Conservation (phyloP, 2,113 vertebrate species). For the Toxotes chatareus region DNA sequence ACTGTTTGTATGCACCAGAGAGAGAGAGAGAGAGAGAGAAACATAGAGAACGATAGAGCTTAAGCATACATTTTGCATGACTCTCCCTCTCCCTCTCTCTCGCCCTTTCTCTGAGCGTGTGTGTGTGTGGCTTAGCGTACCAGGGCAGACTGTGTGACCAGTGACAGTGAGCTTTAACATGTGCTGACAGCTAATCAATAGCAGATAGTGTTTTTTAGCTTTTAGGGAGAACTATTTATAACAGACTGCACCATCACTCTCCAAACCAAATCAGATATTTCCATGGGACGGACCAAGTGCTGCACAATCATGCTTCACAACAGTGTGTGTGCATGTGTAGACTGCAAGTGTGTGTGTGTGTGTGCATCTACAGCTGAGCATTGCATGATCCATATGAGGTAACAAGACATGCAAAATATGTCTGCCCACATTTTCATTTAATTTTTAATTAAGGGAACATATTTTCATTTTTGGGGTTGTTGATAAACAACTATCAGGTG, state of each 20-base stretch:
- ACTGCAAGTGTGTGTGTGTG: not conserved
- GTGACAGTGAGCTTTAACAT: constrained; percentile 74
- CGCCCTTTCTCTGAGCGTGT: constrained; percentile 8
- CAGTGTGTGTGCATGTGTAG: not conserved
- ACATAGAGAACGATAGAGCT: constrained; percentile 3
- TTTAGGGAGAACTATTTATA: constrained; percentile 82
- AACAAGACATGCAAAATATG: not conserved
- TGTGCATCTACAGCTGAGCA: not conserved
- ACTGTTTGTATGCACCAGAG: not conserved
- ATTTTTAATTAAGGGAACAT: not conserved
- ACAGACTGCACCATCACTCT: constrained; percentile 66
- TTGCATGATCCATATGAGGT: not conserved
- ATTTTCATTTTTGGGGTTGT: no score
- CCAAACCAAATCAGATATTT: constrained; percentile 77
- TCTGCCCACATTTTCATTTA: not conserved
- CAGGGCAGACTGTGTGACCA: constrained; percentile 66
- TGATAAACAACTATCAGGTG: not conserved
- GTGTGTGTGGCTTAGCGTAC: constrained; percentile 22
- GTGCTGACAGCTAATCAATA: constrained; percentile 84
- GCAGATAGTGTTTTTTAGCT: constrained; percentile 81
- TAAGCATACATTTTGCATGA: constrained; percentile 19
- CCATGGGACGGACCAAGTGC: constrained; percentile 66
- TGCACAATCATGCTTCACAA: constrained; percentile 44
- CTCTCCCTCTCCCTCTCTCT: constrained; percentile 5
- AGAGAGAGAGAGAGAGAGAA: not conserved